Percentiles rank a stretch among this genome's conserved stretches.
Conservation (phyloP, 2,888 invertebrate genomes). For the Mimas tiliae region DNA sequence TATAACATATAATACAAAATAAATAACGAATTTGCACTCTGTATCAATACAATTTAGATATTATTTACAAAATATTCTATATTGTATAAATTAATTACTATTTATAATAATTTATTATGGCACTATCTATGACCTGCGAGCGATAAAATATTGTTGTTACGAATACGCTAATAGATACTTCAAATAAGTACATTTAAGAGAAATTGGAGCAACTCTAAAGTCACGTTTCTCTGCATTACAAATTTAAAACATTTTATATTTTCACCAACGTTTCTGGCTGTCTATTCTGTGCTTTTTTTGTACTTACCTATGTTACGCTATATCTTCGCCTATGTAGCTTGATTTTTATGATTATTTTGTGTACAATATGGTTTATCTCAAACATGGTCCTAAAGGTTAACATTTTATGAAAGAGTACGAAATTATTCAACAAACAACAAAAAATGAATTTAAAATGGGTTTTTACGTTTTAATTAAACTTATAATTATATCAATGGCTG, state of each 20-base stretch:
- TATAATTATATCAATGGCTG: constrained; percentile 1
- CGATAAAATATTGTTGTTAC: not conserved
- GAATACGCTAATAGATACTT: not conserved
- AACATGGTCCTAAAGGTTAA: no score
- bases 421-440: no score
- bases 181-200: not conserved
- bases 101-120: not conserved
- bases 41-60: not conserved
- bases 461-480: no score
- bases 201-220: not conserved
- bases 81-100: not conserved
- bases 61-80: not conserved
- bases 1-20: not conserved
- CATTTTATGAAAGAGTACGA: no score
- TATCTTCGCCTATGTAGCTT: no score
- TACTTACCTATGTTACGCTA: no score
- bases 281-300: no score
- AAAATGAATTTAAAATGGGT: not conserved
- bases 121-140: not conserved
- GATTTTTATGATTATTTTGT: no score
- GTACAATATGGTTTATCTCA: no score
- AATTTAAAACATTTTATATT: not conserved
- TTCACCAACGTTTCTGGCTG: no score
- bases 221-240: not conserved
- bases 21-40: not conserved